These are phyloP conservation scores for Montipora sp. DNA, from an alignment of 64 coral and sea anemone species.

Conservation along the genomic window DNA sequence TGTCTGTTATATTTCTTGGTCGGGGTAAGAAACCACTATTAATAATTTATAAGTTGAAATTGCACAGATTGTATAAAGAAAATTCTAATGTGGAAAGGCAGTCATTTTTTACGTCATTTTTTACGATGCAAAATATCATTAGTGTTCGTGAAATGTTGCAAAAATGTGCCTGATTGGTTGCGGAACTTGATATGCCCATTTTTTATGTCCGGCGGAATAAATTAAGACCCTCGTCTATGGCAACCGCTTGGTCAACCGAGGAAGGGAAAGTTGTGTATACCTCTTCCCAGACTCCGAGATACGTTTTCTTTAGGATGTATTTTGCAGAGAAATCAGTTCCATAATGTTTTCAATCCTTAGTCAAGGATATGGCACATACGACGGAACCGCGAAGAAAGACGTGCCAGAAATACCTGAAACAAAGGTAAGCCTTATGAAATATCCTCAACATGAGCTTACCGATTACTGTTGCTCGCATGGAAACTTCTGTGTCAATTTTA, in stretches of 20 bases:
- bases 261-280: background rate
- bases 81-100: no score
- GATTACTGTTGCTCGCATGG: background rate
- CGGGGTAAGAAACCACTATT: no score
- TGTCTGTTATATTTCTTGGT: no score
- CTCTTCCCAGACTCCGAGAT: background rate
- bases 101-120: no score
- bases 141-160: no score
- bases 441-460: background rate
- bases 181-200: background rate
- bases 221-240: conserved; percentile 29
- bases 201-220: conserved; percentile 8
- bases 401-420: conserved; percentile 21
- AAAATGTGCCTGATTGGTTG: conserved; percentile 3
- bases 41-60: no score
- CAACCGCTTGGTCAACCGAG: conserved; percentile 41
- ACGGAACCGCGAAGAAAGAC: conserved; percentile 70
- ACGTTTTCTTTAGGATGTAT: background rate
- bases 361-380: conserved; percentile 71
- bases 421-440: background rate
- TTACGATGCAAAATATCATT: no score
- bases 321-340: background rate
- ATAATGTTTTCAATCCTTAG: conserved; percentile 61
- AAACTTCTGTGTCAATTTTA: background rate
- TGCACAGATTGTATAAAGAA: no score